Evolutionary conservation across 2,113 vertebrate species (phyloP), one percentile per base, ranked within the genome.

Genomic region (Cavia porcellus): DNA sequence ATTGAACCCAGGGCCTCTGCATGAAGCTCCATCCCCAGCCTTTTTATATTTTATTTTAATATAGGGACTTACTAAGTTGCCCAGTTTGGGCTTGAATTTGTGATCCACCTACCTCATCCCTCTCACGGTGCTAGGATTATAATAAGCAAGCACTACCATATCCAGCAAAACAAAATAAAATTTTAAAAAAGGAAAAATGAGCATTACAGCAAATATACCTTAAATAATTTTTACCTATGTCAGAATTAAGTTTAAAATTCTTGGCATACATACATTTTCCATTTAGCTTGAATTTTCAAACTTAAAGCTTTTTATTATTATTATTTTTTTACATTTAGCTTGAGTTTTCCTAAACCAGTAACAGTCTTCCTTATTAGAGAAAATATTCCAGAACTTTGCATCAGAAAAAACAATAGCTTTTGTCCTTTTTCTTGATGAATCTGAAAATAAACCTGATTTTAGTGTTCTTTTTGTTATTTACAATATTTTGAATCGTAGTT

Each of bases 351-450:
- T 86, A 80, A 59, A 45, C 57, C 38, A 86, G 17, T 68, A 47
- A 77, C 5, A 88, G n/a, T 50, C 62, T 85, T 96, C 28, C 79
- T 87, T 66, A 89, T 62, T 59, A 96, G 38, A 93, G 45, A 93
- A 94, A 88, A 50, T 25, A 86, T 74, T 92, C 79, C 25, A 74
- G 77, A 93, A 83, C 7, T 93, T 55, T 93, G 5, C 47, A 95
- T 11, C 30, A 86, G 66, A 47, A 79, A 94, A 92, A 47, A 4
- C 30, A 95, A 61, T 35, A 38, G 50, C 25, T 22, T 47, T 77
- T 0, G n/a, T 32, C 45, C 5, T 75, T 68, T 90, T 17, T 70
- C 17, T 79, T 61, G 75, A 82, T 64, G 20, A 8, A 85, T 92
- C 19, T 77, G 42, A 94, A 90, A 83, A 42, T 22, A 72, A 47